Conservation (phyloP, 2,888 invertebrate species). For the Agrotis exclamationis region DNA sequence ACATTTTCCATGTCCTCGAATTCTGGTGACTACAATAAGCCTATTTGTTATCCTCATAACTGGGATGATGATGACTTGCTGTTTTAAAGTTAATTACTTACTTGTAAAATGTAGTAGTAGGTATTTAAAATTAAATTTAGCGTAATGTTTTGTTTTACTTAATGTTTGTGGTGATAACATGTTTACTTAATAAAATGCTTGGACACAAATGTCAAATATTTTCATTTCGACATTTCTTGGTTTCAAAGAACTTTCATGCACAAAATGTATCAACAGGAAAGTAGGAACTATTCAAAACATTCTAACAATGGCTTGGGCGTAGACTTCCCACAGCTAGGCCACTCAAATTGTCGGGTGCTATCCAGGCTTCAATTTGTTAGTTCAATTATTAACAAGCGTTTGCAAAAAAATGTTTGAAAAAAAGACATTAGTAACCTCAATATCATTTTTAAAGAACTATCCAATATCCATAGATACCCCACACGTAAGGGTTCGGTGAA, state of each 20-base stretch:
- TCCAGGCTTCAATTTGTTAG: too few relatives aligned
- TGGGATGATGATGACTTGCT: conserved; percentile 88
- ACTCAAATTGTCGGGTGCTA: too few relatives aligned
- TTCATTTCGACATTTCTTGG: conserved; percentile 16
- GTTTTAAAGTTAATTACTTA: conserved; percentile 72
- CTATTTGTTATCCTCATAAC: conserved; percentile 80
- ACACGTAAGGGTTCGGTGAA: too few relatives aligned
- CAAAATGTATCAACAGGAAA: too few relatives aligned
- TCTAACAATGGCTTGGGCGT: too few relatives aligned
- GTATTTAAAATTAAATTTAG: neutral
- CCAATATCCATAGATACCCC: too few relatives aligned
- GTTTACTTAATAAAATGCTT: conserved; percentile 11
- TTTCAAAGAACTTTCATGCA: too few relatives aligned
- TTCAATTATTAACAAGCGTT: too few relatives aligned
- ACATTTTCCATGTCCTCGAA: conserved; percentile 71
- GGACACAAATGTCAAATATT: neutral
- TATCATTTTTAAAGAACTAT: too few relatives aligned
- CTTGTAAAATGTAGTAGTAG: conserved; percentile 7
- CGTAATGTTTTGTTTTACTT: neutral
- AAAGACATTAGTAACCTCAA: too few relatives aligned
- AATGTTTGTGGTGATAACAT: neutral
- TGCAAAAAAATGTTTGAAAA: too few relatives aligned
- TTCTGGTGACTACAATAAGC: conserved; percentile 77
- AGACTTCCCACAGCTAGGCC: too few relatives aligned
- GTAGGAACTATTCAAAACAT: neutral